Percentiles rank a stretch among this genome's conserved stretches.
Evolutionary conservation across 2,797 vertebrate genomes (phyloP).

Genomic region (Sarcophilus harrisii): DNA sequence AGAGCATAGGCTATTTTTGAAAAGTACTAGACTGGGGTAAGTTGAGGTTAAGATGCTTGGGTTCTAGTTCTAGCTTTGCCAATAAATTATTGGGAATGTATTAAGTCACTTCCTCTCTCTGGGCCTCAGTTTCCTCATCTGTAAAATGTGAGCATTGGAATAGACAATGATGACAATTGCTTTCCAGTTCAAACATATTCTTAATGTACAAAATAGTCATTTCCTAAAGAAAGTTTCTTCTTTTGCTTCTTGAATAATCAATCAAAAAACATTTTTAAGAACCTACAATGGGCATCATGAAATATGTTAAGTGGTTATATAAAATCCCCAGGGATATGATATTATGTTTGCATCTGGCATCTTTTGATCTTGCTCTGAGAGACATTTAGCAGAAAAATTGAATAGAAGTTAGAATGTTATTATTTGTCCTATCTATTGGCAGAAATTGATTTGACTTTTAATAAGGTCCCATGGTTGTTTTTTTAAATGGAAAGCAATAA

Average conservation of each 20-base stretch:
- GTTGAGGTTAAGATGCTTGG: conserved; percentile 51
- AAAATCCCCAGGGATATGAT: background rate
- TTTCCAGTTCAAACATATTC: too few relatives aligned
- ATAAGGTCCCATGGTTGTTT: conserved; percentile 2
- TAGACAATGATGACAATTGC: background rate
- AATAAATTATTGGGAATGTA: background rate
- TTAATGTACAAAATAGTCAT: too few relatives aligned
- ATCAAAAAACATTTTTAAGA: background rate
- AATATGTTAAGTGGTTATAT: conserved; percentile 31
- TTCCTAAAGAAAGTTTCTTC: background rate
- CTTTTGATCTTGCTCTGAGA: conserved; percentile 5
- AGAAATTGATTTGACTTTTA: conserved; percentile 24
- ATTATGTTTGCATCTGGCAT: conserved; percentile 12
- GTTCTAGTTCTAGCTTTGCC: background rate
- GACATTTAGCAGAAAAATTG: conserved; percentile 34
- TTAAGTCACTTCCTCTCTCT: background rate
- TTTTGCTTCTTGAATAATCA: background rate
- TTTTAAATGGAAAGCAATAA: conserved; percentile 4
- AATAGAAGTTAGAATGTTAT: conserved; percentile 15
- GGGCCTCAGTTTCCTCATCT: background rate
- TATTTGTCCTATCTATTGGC: background rate
- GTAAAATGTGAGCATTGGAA: background rate
- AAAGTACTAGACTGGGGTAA: background rate
- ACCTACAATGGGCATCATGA: background rate
- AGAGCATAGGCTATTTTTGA: background rate